Percentiles rank a stretch among this genome's conserved stretches.
phyloP scores from a whole-genome alignment of 2,888 invertebrate genomes.

The Archips crataeganus region DNA sequence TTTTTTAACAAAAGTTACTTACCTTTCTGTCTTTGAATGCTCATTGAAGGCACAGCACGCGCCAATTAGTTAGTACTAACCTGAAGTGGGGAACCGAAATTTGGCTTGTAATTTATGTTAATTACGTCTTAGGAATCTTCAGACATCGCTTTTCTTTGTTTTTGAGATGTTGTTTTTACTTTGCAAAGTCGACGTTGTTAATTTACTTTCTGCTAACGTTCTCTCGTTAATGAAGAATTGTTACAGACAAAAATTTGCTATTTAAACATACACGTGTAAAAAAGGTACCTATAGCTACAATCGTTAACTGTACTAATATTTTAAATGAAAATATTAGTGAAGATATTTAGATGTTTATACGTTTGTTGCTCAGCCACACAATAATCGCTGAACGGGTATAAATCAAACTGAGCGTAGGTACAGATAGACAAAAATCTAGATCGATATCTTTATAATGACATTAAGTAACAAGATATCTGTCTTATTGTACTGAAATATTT shows the following conservation, averaged over 20 bases:
- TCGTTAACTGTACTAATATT: no score
- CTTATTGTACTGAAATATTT: no score
- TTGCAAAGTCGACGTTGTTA: background rate
- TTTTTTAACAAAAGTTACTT: background rate
- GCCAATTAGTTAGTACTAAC: conserved; percentile 19
- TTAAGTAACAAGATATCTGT: no score
- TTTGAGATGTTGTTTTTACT: background rate
- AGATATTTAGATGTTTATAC: no score
- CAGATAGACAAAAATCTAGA: no score
- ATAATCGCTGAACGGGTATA: no score
- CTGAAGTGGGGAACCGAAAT: conserved; percentile 9
- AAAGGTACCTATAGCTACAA: no score
- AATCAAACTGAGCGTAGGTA: no score
- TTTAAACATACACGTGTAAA: background rate
- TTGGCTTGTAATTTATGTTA: conserved; percentile 18
- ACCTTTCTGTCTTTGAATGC: conserved; percentile 1
- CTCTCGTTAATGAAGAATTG: background rate
- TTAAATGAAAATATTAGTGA: no score
- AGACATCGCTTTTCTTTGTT: conserved; percentile 3
- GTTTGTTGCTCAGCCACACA: no score
- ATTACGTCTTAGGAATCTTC: background rate
- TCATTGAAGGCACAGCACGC: conserved; percentile 14
- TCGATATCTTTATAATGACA: no score
- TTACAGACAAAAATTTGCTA: background rate
- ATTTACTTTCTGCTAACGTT: background rate